phyloP scores from a whole-genome alignment of 2,113 vertebrate genomes.

The Nansenia antarctica region DNA sequence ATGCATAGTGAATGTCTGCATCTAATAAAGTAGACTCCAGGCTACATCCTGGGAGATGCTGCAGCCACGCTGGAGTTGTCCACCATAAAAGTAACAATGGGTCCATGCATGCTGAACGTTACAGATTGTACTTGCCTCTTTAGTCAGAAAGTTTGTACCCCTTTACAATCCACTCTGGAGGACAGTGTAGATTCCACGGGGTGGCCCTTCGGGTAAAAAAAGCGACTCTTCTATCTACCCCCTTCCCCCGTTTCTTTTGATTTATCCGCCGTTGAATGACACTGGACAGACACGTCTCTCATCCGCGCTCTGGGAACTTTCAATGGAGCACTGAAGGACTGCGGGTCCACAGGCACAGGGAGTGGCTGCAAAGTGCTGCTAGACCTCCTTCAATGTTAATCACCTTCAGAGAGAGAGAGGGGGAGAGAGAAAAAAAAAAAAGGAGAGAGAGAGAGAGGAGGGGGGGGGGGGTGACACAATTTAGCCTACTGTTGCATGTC shows the following conservation, averaged over 20 bases:
- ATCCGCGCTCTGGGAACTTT: conserved; percentile 47
- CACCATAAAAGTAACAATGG: no score
- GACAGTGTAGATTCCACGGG: conserved; percentile 47
- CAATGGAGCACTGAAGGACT: conserved; percentile 48
- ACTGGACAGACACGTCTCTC: conserved; percentile 49
- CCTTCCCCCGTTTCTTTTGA: conserved; percentile 28
- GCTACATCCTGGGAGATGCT: no score
- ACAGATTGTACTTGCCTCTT: conserved; percentile 50
- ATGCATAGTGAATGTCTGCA: no score
- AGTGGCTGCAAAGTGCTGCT: conserved; percentile 59
- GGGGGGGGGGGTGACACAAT: not conserved
- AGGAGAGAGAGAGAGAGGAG: conserved; percentile 20
- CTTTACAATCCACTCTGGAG: conserved; percentile 48
- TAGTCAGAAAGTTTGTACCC: conserved; percentile 40
- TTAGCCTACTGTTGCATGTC: not conserved
- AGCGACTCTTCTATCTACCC: conserved; percentile 41
- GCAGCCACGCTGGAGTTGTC: no score
- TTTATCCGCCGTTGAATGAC: conserved; percentile 37
- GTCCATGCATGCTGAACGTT: no score
- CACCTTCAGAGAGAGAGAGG: conserved; percentile 47
- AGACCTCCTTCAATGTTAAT: conserved; percentile 61
- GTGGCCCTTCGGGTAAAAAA: conserved; percentile 34
- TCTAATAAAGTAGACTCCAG: no score
- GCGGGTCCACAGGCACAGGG: conserved; percentile 53
- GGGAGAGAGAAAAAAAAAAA: conserved; percentile 8